These are phyloP conservation scores for Enteromius fasciolatus DNA, from an alignment of 2,797 vertebrate species.

Conservation along the genomic window DNA sequence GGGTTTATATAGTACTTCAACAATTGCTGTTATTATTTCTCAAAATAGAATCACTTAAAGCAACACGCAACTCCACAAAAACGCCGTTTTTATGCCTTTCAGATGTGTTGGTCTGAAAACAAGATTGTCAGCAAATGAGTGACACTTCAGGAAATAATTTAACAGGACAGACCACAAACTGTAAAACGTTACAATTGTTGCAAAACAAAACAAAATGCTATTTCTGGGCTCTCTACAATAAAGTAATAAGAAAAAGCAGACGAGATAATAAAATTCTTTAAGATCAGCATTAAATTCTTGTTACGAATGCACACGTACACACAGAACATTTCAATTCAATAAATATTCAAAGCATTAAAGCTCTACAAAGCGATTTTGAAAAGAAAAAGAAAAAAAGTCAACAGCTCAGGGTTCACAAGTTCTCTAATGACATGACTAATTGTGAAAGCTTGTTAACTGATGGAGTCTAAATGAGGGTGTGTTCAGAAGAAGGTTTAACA, in stretches of 20 bases:
- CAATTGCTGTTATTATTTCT: not conserved
- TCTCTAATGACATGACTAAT: constrained; percentile 44
- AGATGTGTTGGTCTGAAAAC: constrained; percentile 31
- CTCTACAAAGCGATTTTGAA: not conserved
- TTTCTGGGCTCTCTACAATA: constrained; percentile 1
- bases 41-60: not conserved
- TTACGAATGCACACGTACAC: not conserved
- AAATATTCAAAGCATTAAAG: constrained; percentile 38
- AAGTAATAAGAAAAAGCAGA: constrained; percentile 7
- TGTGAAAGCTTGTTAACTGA: constrained; percentile 52
- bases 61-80: constrained; percentile 13
- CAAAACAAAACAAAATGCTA: constrained; percentile 37
- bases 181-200: not conserved
- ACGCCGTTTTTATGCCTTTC: not conserved
- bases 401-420: constrained; percentile 33
- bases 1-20: not conserved
- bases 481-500: constrained; percentile 39
- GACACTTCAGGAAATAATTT: constrained; percentile 18
- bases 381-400: not conserved
- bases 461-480: constrained; percentile 35
- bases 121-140: constrained; percentile 30
- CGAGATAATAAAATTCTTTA: constrained; percentile 17
- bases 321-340: not conserved
- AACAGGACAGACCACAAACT: constrained; percentile 22
- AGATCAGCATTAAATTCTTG: not conserved